Conservation (phyloP, 2,113 vertebrate genomes). For the Phylloscopus whistleri region DNA sequence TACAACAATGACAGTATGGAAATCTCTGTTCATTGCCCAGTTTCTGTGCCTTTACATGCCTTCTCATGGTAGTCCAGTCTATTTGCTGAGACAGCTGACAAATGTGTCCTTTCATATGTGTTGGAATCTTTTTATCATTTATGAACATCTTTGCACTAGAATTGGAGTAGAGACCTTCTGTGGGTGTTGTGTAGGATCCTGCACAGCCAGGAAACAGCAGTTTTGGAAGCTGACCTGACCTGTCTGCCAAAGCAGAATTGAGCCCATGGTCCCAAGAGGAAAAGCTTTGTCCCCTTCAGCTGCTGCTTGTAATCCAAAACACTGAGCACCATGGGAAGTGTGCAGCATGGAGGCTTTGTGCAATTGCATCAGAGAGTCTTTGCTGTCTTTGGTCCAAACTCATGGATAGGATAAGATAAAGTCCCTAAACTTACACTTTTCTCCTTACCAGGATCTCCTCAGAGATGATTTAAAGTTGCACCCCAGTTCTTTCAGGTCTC, state of each 20-base stretch:
- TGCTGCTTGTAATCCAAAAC: neutral
- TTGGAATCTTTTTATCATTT: neutral
- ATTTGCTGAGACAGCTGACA: neutral
- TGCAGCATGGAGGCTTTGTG: neutral
- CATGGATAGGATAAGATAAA: neutral
- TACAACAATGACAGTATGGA: neutral
- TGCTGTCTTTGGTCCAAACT: neutral
- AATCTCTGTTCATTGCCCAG: neutral
- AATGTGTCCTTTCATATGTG: neutral
- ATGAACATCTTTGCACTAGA: neutral
- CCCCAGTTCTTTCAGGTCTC: neutral
- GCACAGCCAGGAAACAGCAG: neutral
- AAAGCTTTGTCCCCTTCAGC: neutral
- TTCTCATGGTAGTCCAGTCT: neutral
- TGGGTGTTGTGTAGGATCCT: fast-evolving
- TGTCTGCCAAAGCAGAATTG: neutral
- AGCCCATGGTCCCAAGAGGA: neutral
- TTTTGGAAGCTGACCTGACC: neutral
- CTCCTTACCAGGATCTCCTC: neutral
- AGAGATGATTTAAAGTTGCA: neutral
- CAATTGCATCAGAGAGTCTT: neutral
- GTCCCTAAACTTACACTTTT: neutral
- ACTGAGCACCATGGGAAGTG: neutral
- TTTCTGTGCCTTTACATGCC: neutral
- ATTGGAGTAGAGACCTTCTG: neutral